Evolutionary conservation across 2,888 invertebrate species (phyloP).

Genomic region (Steromphala cineraria): DNA sequence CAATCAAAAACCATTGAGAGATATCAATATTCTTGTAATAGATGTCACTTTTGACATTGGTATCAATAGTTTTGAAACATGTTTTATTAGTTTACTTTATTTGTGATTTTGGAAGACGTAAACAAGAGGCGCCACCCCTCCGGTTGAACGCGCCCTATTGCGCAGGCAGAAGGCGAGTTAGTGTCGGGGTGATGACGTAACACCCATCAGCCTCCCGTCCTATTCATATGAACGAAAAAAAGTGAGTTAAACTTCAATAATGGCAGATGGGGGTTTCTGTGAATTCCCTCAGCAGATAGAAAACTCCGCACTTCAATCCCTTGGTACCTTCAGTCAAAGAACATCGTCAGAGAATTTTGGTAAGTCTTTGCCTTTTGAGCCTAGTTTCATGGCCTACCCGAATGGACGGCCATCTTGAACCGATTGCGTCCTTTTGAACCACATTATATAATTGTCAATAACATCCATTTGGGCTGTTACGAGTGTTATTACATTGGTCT

Average conservation of each 20-base stretch:
- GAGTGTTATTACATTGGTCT: background rate
- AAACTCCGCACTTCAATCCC: constrained; percentile 38
- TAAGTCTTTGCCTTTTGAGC: constrained; percentile 24
- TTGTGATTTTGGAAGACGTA: background rate
- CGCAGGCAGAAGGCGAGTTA: constrained; percentile 47
- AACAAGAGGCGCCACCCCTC: background rate
- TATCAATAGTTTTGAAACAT: no score
- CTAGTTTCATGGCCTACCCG: background rate
- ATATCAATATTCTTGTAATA: no score
- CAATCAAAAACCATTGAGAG: no score
- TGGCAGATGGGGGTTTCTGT: constrained; percentile 55
- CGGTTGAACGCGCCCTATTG: constrained; percentile 47
- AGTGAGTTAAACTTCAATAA: constrained; percentile 27
- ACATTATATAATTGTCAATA: background rate
- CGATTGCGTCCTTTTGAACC: background rate
- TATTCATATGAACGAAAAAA: constrained; percentile 24
- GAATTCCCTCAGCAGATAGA: constrained; percentile 53
- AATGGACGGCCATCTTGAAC: background rate
- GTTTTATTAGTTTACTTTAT: background rate
- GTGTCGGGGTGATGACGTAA: constrained; percentile 57
- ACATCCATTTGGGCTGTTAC: background rate
- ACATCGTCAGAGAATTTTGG: constrained; percentile 38
- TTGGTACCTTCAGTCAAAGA: constrained; percentile 37
- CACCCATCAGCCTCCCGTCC: constrained; percentile 38
- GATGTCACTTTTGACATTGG: no score